These are phyloP conservation scores for Arge pagana DNA, from an alignment of 2,888 invertebrate species.

Conservation along the genomic window DNA sequence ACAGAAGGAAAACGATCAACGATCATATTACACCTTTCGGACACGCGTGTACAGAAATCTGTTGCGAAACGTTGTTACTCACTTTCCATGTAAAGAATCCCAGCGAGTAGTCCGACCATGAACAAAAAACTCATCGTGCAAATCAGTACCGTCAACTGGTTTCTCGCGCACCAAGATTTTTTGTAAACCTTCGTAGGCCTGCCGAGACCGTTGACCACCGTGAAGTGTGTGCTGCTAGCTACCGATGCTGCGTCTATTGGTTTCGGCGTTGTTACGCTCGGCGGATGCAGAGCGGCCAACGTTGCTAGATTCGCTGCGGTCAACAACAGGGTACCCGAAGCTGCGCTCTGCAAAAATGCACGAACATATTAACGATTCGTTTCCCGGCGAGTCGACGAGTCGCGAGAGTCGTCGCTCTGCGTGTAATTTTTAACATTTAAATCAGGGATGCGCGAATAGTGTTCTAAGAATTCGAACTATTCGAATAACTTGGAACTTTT, in stretches of 20 bases:
- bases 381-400: too few relatives aligned
- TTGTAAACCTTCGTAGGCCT: conserved; percentile 66
- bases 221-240: conserved; percentile 86
- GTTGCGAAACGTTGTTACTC: conserved; percentile 58
- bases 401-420: too few relatives aligned
- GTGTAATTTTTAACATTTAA: too few relatives aligned
- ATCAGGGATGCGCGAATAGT: too few relatives aligned
- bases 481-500: background rate
- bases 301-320: conserved; percentile 75
- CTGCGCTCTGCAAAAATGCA: conserved; percentile 70
- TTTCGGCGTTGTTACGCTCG: conserved; percentile 58
- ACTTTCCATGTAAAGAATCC: conserved; percentile 85
- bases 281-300: conserved; percentile 57
- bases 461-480: too few relatives aligned
- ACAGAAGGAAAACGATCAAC: background rate
- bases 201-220: conserved; percentile 79
- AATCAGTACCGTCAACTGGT: conserved; percentile 81
- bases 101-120: conserved; percentile 78
- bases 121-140: conserved; percentile 82
- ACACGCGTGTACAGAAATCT: conserved; percentile 18
- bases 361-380: too few relatives aligned
- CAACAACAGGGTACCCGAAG: conserved; percentile 78
- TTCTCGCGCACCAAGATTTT: conserved; percentile 73
- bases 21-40: background rate
- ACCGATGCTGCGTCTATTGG: conserved; percentile 73